Evolutionary conservation across 1,140 invertebrate genomes (phyloP).

Genomic region (Psilanteris sp.): DNA sequence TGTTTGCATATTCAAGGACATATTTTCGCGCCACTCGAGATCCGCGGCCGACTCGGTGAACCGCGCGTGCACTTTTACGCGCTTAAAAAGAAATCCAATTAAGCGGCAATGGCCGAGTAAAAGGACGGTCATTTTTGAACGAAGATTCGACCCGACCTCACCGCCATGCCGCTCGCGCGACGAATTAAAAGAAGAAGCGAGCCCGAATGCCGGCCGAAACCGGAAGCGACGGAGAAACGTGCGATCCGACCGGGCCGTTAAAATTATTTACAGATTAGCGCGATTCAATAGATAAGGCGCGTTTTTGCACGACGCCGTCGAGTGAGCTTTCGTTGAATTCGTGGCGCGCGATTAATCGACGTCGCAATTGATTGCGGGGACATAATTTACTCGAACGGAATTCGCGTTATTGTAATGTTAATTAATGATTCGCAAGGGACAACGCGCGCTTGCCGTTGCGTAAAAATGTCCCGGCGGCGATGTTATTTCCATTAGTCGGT

Average conservation of each 20-base stretch:
- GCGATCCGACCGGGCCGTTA: not conserved
- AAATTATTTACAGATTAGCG: constrained; percentile 20
- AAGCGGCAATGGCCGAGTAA: constrained; percentile 8
- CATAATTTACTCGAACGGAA: constrained; percentile 5
- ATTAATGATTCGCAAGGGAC: constrained; percentile 41
- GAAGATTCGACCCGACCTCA: constrained; percentile 31
- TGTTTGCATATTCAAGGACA: not conserved
- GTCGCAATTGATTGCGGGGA: too few relatives aligned
- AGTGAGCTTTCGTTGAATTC: not conserved
- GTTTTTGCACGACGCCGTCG: constrained; percentile 7
- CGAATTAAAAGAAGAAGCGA: constrained; percentile 3
- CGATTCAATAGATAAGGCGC: not conserved
- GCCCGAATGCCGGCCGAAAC: constrained; percentile 8
- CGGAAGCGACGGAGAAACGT: constrained; percentile 15
- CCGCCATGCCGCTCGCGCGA: too few relatives aligned
- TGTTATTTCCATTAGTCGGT: constrained; percentile 31
- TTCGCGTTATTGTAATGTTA: constrained; percentile 25
- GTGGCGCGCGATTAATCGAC: not conserved
- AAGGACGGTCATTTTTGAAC: constrained; percentile 18
- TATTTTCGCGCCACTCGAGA: constrained; percentile 4
- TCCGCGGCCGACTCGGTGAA: not conserved
- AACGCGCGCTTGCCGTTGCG: constrained; percentile 10
- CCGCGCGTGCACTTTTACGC: constrained; percentile 3
- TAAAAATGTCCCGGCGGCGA: not conserved
- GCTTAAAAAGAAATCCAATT: constrained; percentile 38